phyloP scores from a whole-genome alignment of 1,140 invertebrate species.

The Camponotus vicinus region DNA sequence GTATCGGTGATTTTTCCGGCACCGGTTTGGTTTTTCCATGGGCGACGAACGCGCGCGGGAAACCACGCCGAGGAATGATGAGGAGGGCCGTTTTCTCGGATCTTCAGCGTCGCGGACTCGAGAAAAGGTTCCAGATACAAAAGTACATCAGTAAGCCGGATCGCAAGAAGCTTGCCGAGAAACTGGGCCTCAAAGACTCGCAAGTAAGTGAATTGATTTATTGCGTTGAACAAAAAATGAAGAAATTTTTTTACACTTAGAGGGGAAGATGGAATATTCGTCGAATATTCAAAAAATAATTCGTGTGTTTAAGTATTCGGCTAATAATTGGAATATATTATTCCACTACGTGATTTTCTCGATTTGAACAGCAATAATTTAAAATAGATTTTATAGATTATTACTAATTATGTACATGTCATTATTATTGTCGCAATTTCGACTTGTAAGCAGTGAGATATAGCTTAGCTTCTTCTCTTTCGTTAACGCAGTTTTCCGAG shows the following conservation, averaged over 20 bases:
- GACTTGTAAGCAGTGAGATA: constrained; percentile 12
- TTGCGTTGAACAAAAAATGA: not conserved
- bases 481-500: constrained; percentile 2
- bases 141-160: constrained; percentile 99
- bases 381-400: not conserved
- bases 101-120: constrained; percentile 96
- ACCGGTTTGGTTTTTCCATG: constrained; percentile 90
- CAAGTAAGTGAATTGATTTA: constrained; percentile 89
- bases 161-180: constrained; percentile 97
- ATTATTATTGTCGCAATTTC: not conserved
- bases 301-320: not conserved
- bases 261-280: not conserved
- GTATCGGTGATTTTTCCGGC: constrained; percentile 81
- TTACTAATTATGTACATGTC: not conserved
- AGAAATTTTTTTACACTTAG: not conserved
- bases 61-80: constrained; percentile 97
- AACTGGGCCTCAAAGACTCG: constrained; percentile 97
- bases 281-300: not conserved
- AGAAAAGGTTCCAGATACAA: constrained; percentile 98
- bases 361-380: not conserved
- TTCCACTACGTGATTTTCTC: not conserved
- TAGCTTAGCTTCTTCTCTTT: not conserved
- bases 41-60: constrained; percentile 92
- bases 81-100: constrained; percentile 96
- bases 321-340: constrained; percentile 18